Evolutionary conservation across 1,140 invertebrate species (phyloP).

Genomic region (Lucilia sericata): DNA sequence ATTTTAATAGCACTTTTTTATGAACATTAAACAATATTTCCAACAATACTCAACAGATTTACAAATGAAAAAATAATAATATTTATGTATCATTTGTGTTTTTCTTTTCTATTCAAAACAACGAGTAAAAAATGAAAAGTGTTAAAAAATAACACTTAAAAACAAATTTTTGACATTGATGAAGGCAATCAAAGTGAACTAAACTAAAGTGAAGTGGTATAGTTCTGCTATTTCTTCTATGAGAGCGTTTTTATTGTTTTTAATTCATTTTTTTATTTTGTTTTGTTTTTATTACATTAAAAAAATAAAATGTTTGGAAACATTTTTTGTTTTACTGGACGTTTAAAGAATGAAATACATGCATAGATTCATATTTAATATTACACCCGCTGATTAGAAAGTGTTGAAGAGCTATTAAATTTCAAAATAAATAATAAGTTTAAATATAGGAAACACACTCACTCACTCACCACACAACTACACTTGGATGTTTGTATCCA

Average conservation of each 20-base stretch:
- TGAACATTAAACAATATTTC: background rate
- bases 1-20: background rate
- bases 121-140: background rate
- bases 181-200: background rate
- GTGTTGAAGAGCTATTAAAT: constrained; percentile 17
- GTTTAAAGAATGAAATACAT: background rate
- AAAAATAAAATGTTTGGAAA: background rate
- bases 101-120: background rate
- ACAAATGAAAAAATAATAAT: constrained; percentile 1
- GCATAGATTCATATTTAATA: background rate
- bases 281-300: background rate
- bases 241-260: background rate
- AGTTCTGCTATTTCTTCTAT: background rate
- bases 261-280: background rate
- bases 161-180: background rate
- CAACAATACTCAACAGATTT: background rate
- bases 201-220: background rate
- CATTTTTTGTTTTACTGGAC: background rate
- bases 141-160: constrained; percentile 13
- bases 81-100: background rate
- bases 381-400: constrained; percentile 15
- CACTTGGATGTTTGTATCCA: background rate
- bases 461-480: background rate
- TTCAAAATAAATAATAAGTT: constrained; percentile 12
- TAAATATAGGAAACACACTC: background rate